phyloP scores from a whole-genome alignment of 1,140 invertebrate species.

The Gyrodactylus salaris region DNA sequence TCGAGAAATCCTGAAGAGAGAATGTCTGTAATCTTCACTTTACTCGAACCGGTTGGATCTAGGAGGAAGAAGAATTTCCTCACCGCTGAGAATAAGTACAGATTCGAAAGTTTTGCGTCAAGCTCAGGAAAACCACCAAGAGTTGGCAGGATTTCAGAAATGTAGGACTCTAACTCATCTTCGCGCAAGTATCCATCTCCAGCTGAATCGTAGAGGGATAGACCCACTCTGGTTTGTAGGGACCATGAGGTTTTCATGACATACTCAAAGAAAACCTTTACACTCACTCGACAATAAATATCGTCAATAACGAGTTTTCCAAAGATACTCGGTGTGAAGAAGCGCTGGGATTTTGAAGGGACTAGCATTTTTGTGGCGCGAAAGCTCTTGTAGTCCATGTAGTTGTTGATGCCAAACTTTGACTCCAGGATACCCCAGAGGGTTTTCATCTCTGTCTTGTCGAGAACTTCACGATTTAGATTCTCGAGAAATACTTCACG shows the following conservation, averaged over 20 bases:
- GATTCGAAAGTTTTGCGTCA: slow-evolving; percentile 41
- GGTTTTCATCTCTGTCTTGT: neutral
- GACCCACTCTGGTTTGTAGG: slow-evolving; percentile 54
- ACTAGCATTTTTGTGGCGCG: neutral
- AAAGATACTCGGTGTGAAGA: slow-evolving; percentile 49
- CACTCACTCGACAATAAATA: slow-evolving; percentile 31
- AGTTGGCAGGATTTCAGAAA: slow-evolving; percentile 57
- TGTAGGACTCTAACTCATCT: slow-evolving; percentile 62
- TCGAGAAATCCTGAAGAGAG: slow-evolving; percentile 58
- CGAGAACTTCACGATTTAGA: neutral
- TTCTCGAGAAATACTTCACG: neutral
- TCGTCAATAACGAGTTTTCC: slow-evolving; percentile 46
- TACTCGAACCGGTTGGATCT: slow-evolving; percentile 47
- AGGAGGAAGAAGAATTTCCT: slow-evolving; percentile 78
- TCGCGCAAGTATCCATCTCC: slow-evolving; percentile 64
- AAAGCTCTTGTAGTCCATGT: neutral
- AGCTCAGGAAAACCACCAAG: slow-evolving; percentile 29
- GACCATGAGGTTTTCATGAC: slow-evolving; percentile 72
- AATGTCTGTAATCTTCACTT: slow-evolving; percentile 58
- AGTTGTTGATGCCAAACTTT: neutral
- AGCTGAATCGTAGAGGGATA: slow-evolving; percentile 59
- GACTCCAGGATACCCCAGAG: neutral
- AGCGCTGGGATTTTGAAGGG: slow-evolving; percentile 16
- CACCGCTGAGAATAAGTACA: slow-evolving; percentile 74
- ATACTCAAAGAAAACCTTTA: slow-evolving; percentile 51